A percentile compares a stretch with the other conserved stretches of the same genome.
These are phyloP conservation scores for Lithobates pipiens DNA, from an alignment of 2,797 vertebrate genomes.

Conservation along the genomic window DNA sequence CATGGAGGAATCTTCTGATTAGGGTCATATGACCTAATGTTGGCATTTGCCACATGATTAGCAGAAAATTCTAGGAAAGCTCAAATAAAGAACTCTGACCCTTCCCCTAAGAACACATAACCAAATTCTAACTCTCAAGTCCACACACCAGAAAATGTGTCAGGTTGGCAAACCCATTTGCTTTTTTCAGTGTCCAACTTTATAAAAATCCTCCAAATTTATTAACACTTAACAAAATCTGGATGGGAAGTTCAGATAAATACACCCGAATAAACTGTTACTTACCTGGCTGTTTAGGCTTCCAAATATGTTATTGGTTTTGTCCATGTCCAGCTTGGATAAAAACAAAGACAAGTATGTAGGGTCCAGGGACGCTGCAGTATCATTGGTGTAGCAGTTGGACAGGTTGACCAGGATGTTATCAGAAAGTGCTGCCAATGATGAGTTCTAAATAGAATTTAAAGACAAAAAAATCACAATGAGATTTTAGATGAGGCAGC, in stretches of 20 bases:
- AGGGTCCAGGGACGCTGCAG: conserved; percentile 3
- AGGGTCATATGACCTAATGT: no score
- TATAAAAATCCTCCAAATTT: neutral
- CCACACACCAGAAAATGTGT: no score
- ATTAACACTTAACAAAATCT: neutral
- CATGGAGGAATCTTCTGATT: no score
- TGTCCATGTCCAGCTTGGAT: conserved; percentile 60
- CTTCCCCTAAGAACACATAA: no score
- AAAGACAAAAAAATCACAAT: no score
- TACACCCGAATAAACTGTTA: neutral
- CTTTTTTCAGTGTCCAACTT: neutral
- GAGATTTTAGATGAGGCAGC: no score
- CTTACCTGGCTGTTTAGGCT: conserved; percentile 48
- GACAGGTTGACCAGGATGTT: conserved; percentile 64
- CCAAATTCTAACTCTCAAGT: no score
- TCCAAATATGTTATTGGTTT: conserved; percentile 52
- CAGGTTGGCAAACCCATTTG: neutral
- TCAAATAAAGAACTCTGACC: neutral
- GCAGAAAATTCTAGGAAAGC: neutral
- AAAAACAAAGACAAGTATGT: conserved; percentile 61
- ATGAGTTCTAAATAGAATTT: neutral
- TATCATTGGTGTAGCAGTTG: conserved; percentile 55
- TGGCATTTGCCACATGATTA: neutral
- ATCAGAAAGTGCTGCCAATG: conserved; percentile 25
- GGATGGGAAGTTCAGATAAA: neutral